Conservation (phyloP, 2,113 vertebrate genomes). For the Anarhynchus alexandrinus region DNA sequence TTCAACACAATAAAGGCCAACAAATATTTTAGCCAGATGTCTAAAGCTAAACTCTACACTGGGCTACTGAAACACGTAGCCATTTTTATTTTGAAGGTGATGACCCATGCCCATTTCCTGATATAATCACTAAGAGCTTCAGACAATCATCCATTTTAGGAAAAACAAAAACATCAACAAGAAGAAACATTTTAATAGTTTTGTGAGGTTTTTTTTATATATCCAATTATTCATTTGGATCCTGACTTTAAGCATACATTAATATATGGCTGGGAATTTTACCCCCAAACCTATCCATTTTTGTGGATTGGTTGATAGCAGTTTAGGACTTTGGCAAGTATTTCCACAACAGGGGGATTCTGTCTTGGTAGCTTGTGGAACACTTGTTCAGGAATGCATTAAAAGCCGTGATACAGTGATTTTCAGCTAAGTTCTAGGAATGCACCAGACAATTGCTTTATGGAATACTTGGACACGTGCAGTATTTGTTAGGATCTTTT, state of each 20-base stretch:
- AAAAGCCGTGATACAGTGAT: background rate
- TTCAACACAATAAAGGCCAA: background rate
- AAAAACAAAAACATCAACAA: background rate
- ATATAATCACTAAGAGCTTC: background rate
- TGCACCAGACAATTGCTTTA: background rate
- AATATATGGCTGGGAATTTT: background rate
- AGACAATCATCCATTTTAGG: background rate
- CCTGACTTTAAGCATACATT: background rate
- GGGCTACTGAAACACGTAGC: background rate
- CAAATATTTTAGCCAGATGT: background rate
- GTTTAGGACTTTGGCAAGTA: background rate
- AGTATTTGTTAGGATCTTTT: background rate
- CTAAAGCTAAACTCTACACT: background rate
- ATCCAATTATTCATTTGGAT: background rate
- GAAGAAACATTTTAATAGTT: background rate
- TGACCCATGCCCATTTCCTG: background rate
- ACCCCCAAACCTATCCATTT: background rate
- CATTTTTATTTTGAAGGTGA: background rate
- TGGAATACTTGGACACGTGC: background rate
- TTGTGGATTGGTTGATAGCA: background rate
- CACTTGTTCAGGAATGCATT: background rate
- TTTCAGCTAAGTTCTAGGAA: background rate
- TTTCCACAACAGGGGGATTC: background rate
- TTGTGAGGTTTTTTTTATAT: background rate
- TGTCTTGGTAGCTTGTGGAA: background rate